phyloP scores from a whole-genome alignment of 2,888 invertebrate species.

The Ceriagrion tenellum region DNA sequence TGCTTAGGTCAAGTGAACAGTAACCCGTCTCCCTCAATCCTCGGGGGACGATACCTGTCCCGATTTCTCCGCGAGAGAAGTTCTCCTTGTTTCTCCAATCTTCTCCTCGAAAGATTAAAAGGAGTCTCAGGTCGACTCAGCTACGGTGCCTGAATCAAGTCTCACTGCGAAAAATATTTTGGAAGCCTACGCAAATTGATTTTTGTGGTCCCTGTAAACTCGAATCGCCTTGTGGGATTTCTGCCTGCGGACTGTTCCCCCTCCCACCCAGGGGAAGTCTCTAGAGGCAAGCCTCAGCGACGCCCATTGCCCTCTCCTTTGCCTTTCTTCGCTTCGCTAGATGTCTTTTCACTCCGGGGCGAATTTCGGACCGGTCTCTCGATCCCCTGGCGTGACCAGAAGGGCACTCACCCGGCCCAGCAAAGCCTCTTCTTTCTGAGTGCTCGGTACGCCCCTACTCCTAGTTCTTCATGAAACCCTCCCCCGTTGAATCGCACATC shows the following conservation, averaged over 20 bases:
- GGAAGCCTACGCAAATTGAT: neutral
- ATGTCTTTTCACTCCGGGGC: neutral
- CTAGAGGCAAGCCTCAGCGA: neutral
- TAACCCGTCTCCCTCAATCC: too few species aligned
- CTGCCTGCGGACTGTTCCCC: neutral
- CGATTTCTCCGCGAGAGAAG: too few species aligned
- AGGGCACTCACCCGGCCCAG: neutral
- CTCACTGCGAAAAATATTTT: neutral
- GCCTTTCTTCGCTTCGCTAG: constrained; percentile 5
- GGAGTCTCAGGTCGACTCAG: neutral
- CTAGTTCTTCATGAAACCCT: neutral
- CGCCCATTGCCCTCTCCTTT: neutral
- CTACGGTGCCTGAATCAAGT: neutral
- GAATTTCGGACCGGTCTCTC: neutral
- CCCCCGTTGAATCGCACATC: neutral
- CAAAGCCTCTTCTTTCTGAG: neutral
- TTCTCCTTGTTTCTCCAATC: neutral
- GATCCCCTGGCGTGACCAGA: neutral
- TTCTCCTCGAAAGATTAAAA: neutral
- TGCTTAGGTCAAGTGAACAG: too few species aligned
- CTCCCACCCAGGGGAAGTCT: neutral
- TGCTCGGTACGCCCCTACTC: neutral
- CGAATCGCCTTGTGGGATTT: neutral
- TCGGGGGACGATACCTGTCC: too few species aligned
- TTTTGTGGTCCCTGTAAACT: neutral